Percentiles rank a stretch among this genome's conserved stretches.
These are phyloP conservation scores for Lerista edwardsae DNA, from an alignment of 2,797 vertebrate species.

Conservation along the genomic window DNA sequence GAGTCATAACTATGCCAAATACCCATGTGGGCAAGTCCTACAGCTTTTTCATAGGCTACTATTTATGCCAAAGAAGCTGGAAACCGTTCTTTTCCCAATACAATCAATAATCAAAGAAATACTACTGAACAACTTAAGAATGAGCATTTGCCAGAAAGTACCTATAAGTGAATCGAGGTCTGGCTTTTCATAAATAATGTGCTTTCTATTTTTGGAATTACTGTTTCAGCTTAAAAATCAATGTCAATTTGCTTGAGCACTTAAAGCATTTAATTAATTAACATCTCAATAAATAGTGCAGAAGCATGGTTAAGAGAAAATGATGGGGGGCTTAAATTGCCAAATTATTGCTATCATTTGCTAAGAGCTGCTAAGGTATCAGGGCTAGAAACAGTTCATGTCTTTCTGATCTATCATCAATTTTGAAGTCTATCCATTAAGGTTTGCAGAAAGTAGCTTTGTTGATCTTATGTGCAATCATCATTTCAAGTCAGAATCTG, in stretches of 20 bases:
- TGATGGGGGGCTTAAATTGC: constrained; percentile 21
- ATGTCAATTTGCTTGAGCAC: background rate
- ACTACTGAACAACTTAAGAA: constrained; percentile 27
- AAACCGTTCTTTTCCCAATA: background rate
- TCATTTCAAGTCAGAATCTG: background rate
- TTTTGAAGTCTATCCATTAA: background rate
- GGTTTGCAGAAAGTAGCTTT: background rate
- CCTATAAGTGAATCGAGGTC: background rate
- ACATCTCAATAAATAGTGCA: constrained; percentile 25
- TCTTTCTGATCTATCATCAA: background rate
- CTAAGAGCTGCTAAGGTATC: constrained; percentile 18
- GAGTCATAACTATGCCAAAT: constrained; percentile 4
- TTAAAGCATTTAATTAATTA: constrained; percentile 47
- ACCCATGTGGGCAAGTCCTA: background rate
- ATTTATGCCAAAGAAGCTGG: background rate
- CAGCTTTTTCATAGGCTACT: background rate
- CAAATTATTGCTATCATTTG: constrained; percentile 25
- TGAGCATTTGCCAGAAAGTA: constrained; percentile 19
- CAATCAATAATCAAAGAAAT: background rate
- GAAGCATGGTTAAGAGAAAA: constrained; percentile 38
- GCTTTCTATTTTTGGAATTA: background rate
- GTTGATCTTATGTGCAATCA: background rate
- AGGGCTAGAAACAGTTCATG: constrained; percentile 15
- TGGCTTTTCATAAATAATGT: constrained; percentile 24
- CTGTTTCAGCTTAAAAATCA: constrained; percentile 3